Conservation (phyloP, 1,140 invertebrate species). For the Drosophila guanche region DNA sequence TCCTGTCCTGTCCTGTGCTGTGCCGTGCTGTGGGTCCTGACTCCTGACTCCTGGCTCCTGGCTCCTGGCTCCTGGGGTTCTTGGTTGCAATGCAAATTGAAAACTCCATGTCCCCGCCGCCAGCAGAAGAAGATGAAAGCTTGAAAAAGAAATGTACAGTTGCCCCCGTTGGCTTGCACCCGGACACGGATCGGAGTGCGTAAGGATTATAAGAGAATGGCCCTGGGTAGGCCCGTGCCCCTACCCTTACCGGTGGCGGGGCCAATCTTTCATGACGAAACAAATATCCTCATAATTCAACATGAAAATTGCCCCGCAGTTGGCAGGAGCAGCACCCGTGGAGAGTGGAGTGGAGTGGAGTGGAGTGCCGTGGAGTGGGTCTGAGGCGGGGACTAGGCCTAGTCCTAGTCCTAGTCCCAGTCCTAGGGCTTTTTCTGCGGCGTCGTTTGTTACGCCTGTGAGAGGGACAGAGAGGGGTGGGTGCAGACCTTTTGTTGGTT, state of each 20-base stretch:
- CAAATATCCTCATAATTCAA: conserved; percentile 83
- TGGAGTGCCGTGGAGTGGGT: conserved; percentile 1
- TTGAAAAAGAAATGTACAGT: conserved; percentile 52
- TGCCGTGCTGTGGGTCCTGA: conserved; percentile 4
- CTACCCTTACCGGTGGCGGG: conserved; percentile 39
- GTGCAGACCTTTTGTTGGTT: conserved; percentile 65
- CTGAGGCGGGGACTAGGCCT: conserved; percentile 29
- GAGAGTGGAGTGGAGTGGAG: conserved; percentile 12
- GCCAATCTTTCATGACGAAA: conserved; percentile 82
- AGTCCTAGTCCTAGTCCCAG: conserved; percentile 25
- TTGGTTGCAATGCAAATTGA: conserved; percentile 57
- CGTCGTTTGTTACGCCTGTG: conserved; percentile 66
- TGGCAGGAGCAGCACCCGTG: conserved; percentile 23
- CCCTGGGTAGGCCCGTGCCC: background rate
- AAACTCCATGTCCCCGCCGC: conserved; percentile 32
- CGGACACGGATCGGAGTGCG: conserved; percentile 67
- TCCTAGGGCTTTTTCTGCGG: conserved; percentile 40
- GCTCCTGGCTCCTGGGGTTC: conserved; percentile 5
- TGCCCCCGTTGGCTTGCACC: conserved; percentile 37
- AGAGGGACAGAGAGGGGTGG: background rate
- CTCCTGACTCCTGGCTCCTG: background rate
- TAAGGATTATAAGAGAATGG: conserved; percentile 16
- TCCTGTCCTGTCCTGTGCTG: background rate
- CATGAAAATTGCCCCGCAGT: conserved; percentile 72
- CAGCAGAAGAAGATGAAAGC: conserved; percentile 34